phyloP scores from a whole-genome alignment of 2,113 vertebrate species.

The Ceuthmochares aereus region DNA sequence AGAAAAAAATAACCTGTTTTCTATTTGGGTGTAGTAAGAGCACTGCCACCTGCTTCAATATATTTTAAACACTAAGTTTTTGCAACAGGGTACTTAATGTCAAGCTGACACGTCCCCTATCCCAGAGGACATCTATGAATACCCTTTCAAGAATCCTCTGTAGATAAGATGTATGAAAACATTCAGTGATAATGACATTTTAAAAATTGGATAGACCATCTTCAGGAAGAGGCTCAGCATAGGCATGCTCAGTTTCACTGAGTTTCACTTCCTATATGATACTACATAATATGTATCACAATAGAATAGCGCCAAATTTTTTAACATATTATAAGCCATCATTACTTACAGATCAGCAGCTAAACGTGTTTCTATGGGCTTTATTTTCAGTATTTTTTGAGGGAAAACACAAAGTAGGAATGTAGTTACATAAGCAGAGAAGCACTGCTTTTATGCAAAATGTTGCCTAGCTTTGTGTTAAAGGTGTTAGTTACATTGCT shows the following conservation, averaged over 20 bases:
- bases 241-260: not conserved
- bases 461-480: not conserved
- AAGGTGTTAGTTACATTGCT: not conserved
- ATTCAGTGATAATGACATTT: not conserved
- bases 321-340: not conserved
- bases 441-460: not conserved
- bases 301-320: not conserved
- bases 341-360: not conserved
- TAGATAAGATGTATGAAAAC: not conserved
- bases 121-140: not conserved
- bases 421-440: not conserved
- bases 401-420: not conserved
- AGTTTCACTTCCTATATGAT: not conserved
- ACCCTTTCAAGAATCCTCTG: not conserved
- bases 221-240: not conserved
- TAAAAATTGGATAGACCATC: not conserved
- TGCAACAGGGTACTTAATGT: not conserved
- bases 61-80: constrained; percentile 11
- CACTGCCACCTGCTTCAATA: not conserved
- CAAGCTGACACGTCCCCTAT: not conserved
- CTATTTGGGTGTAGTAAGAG: not conserved
- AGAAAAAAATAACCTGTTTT: not conserved
- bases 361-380: not conserved
- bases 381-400: not conserved
- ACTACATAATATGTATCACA: not conserved